Conservation (phyloP, 2,888 invertebrate genomes). For the Agriopis marginaria region DNA sequence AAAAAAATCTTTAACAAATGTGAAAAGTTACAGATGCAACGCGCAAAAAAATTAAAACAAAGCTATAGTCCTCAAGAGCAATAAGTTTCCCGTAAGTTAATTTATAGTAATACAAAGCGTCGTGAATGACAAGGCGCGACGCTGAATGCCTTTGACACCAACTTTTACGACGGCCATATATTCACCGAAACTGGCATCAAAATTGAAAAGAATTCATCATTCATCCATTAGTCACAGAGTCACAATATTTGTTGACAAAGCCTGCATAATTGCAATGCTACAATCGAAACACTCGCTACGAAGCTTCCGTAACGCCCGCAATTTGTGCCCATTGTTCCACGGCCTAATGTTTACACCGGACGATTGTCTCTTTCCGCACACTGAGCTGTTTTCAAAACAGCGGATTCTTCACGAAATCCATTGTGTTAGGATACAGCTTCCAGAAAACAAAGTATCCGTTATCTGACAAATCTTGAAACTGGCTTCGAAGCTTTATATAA, state of each 20-base stretch:
- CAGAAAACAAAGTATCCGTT: constrained; percentile 52
- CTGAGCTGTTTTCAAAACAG: constrained; percentile 81
- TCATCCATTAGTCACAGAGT: constrained; percentile 85
- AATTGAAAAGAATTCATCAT: constrained; percentile 84
- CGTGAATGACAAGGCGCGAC: constrained; percentile 77
- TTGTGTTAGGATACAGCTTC: constrained; percentile 66
- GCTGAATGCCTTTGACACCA: constrained; percentile 77
- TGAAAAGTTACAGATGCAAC: constrained; percentile 54
- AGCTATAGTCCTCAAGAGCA: constrained; percentile 63
- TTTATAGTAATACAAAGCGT: constrained; percentile 69
- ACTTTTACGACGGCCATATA: constrained; percentile 81
- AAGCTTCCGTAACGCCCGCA: constrained; percentile 86
- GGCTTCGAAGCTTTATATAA: constrained; percentile 6
- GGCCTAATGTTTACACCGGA: constrained; percentile 79
- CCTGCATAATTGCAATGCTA: constrained; percentile 80
- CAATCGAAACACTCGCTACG: constrained; percentile 83
- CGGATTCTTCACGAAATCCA: constrained; percentile 71
- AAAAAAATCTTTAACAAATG: constrained; percentile 27
- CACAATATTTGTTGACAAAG: constrained; percentile 82
- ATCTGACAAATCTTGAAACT: constrained; percentile 35
- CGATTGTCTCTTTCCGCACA: constrained; percentile 80
- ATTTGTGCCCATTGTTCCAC: constrained; percentile 82
- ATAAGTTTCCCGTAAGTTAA: constrained; percentile 73
- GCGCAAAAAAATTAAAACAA: constrained; percentile 52
- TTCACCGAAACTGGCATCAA: constrained; percentile 79